A percentile compares a stretch with the other conserved stretches of the same genome.
These are phyloP conservation scores for Anseranas semipalmata DNA, from an alignment of 2,113 vertebrate genomes.

Conservation along the genomic window DNA sequence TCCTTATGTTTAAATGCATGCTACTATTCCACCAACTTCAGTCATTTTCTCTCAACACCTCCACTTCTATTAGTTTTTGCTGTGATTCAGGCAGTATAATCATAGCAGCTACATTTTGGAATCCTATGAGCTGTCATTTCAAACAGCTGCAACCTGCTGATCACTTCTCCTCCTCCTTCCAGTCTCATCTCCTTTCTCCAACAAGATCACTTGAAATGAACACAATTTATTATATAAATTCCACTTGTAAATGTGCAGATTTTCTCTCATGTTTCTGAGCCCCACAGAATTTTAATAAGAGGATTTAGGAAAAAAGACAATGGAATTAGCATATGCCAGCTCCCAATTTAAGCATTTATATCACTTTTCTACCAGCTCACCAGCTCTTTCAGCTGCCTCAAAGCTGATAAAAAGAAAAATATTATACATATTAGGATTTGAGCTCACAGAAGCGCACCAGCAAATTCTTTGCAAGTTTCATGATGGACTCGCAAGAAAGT, in stretches of 20 bases:
- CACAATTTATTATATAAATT: conserved; percentile 4
- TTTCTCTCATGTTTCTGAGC: neutral
- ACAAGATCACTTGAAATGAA: conserved; percentile 2
- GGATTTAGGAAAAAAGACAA: neutral
- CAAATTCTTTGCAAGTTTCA: neutral
- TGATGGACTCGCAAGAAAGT: neutral
- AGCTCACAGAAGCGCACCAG: neutral
- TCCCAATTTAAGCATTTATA: neutral
- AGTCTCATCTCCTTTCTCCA: neutral
- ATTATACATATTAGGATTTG: neutral
- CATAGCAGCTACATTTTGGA: conserved; percentile 12
- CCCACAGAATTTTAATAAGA: neutral
- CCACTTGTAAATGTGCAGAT: neutral
- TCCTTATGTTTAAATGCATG: neutral
- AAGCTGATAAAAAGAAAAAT: neutral
- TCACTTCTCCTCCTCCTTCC: neutral
- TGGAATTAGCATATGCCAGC: neutral
- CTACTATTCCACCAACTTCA: conserved; percentile 7
- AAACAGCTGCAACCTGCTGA: neutral
- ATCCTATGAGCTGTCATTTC: neutral
- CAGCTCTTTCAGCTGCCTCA: conserved; percentile 4
- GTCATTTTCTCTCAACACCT: conserved; percentile 17
- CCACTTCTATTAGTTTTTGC: neutral
- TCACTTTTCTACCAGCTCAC: neutral
- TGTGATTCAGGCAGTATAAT: conserved; percentile 16